phyloP scores from a whole-genome alignment of 2,888 invertebrate genomes.

The Zygaena filipendulae region DNA sequence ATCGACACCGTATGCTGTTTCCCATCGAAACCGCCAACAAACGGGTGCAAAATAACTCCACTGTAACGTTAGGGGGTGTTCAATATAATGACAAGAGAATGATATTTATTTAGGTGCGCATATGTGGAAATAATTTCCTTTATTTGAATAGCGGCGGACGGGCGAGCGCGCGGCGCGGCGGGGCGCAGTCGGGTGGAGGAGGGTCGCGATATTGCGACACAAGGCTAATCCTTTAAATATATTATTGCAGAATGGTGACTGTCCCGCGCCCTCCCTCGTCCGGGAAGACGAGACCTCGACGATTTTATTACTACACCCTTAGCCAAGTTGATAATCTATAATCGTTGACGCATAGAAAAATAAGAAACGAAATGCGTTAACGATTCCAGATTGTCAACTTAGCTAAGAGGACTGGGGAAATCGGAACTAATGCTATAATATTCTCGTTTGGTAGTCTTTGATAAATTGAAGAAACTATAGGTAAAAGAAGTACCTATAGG shows the following conservation, averaged over 20 bases:
- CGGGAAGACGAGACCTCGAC: conserved; percentile 34
- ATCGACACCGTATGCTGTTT: conserved; percentile 25
- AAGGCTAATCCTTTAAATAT: conserved; percentile 68
- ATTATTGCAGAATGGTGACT: conserved; percentile 61
- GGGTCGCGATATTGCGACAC: conserved; percentile 58
- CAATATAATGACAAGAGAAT: conserved; percentile 60
- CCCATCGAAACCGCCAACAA: conserved; percentile 38
- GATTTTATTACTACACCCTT: too few relatives aligned
- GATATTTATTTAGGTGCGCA: conserved; percentile 67
- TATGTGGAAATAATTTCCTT: conserved; percentile 68
- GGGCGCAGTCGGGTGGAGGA: conserved; percentile 21
- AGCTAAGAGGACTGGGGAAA: too few relatives aligned
- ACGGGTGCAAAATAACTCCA: conserved; percentile 54
- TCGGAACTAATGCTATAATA: too few relatives aligned
- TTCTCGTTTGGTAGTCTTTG: too few relatives aligned
- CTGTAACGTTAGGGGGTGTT: conserved; percentile 39
- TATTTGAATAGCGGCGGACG: conserved; percentile 63
- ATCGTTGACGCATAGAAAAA: too few relatives aligned
- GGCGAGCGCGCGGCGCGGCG: conserved; percentile 30
- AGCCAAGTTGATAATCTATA: too few relatives aligned
- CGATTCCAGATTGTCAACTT: too few relatives aligned
- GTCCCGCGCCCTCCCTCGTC: conserved; percentile 36
- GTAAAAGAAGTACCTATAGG: too few relatives aligned
- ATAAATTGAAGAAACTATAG: too few relatives aligned
- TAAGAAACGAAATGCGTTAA: too few relatives aligned